Evolutionary conservation across 2,797 vertebrate genomes (phyloP).

Genomic region (Sparidentex hasta): DNA sequence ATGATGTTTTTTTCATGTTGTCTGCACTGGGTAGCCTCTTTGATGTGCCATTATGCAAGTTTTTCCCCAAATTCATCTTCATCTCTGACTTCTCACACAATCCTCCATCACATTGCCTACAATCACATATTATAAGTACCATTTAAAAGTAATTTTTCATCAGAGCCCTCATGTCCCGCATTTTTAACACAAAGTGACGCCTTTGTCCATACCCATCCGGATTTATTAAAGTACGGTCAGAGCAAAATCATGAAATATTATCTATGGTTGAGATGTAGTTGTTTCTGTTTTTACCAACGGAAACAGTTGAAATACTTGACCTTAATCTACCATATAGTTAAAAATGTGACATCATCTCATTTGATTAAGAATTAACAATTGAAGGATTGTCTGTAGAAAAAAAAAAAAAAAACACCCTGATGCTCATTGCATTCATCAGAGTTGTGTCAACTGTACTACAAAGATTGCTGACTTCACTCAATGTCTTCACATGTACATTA

Average conservation of each 20-base stretch:
- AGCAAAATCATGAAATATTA: slow-evolving; percentile 1
- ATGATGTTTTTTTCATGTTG: no score
- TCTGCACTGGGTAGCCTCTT: no score
- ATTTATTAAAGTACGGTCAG: not conserved
- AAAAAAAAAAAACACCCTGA: not conserved
- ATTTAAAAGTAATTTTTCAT: no score
- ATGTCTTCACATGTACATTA: slow-evolving; percentile 1
- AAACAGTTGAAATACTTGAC: not conserved
- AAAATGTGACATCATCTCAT: no score
- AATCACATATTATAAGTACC: no score
- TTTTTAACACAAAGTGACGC: no score
- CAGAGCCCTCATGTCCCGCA: no score
- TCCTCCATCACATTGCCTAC: no score
- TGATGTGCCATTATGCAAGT: no score
- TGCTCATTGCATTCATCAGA: not conserved
- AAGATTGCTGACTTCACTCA: slow-evolving; percentile 2
- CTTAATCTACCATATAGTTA: not conserved
- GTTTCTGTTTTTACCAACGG: not conserved
- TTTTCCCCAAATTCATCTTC: no score
- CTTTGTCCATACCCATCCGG: not conserved
- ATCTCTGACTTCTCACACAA: no score
- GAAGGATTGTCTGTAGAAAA: not conserved
- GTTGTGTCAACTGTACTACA: not conserved
- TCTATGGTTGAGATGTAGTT: not conserved
- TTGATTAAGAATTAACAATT: not conserved